Evolutionary conservation across 2,888 invertebrate genomes (phyloP).

Genomic region (Malacosoma neustria): DNA sequence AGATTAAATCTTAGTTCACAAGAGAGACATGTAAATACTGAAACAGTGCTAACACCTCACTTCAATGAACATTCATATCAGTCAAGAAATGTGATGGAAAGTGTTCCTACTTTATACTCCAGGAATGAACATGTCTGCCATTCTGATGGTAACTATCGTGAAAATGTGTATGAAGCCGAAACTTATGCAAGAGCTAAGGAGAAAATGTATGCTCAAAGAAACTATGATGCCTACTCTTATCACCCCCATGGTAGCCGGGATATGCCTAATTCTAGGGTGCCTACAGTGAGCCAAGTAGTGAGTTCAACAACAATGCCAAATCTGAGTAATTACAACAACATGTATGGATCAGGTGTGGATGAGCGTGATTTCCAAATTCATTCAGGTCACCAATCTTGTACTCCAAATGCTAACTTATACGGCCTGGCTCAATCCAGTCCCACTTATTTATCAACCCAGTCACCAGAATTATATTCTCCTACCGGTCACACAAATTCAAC

Average conservation of each 20-base stretch:
- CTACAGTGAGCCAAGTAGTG: slow-evolving; percentile 63
- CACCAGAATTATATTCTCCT: slow-evolving; percentile 63
- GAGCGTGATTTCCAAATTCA: slow-evolving; percentile 38
- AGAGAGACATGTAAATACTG: slow-evolving; percentile 50
- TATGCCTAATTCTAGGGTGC: slow-evolving; percentile 48
- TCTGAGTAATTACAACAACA: slow-evolving; percentile 53
- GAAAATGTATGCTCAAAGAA: slow-evolving; percentile 54
- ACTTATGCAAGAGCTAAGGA: slow-evolving; percentile 54
- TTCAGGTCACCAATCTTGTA: slow-evolving; percentile 37
- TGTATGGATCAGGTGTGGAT: slow-evolving; percentile 41
- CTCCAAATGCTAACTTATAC: slow-evolving; percentile 55
- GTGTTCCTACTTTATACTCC: slow-evolving; percentile 36
- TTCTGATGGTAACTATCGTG: slow-evolving; percentile 51
- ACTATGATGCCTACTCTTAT: slow-evolving; percentile 58
- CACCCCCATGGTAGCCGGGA: slow-evolving; percentile 52
- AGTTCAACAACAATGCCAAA: slow-evolving; percentile 69
- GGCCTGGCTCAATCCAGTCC: slow-evolving; percentile 51
- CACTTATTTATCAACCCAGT: slow-evolving; percentile 60
- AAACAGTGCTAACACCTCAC: slow-evolving; percentile 43
- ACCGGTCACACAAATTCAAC: slow-evolving; percentile 67
- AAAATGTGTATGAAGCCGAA: slow-evolving; percentile 51
- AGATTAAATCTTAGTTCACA: slow-evolving; percentile 57
- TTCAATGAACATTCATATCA: slow-evolving; percentile 45
- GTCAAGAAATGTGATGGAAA: slow-evolving; percentile 39
- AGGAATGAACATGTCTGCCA: slow-evolving; percentile 53